These are phyloP conservation scores for Amphiprion percula DNA, from an alignment of 2,113 vertebrate genomes.

Conservation along the genomic window DNA sequence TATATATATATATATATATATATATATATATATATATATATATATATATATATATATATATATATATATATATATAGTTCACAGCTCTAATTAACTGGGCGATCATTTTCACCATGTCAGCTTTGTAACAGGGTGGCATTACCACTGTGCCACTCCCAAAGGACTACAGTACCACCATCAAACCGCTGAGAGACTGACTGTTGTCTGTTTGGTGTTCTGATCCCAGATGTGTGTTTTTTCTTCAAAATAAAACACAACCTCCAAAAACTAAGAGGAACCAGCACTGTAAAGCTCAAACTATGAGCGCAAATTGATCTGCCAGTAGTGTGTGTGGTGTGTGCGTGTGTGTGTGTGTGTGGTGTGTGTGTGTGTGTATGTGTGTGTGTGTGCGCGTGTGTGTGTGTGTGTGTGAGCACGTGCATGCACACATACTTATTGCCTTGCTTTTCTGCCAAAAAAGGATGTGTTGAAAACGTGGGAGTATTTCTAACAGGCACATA, in stretches of 20 bases:
- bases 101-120: slow-evolving; percentile 50
- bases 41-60: slow-evolving; percentile 13
- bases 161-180: slow-evolving; percentile 29
- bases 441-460: slow-evolving; percentile 54
- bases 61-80: slow-evolving; percentile 30
- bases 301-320: slow-evolving; percentile 18
- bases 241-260: slow-evolving; percentile 38
- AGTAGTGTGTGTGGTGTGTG: background rate
- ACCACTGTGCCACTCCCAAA: slow-evolving; percentile 35
- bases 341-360: background rate
- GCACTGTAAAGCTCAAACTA: slow-evolving; percentile 23
- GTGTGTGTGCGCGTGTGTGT: background rate
- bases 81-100: slow-evolving; percentile 67
- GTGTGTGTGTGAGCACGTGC: background rate
- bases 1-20: too few species aligned
- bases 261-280: slow-evolving; percentile 14
- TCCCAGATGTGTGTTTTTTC: slow-evolving; percentile 21
- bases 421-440: background rate
- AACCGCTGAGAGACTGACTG: slow-evolving; percentile 22
- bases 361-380: background rate
- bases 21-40: slow-evolving; percentile 26
- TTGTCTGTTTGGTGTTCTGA: slow-evolving; percentile 23
- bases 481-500: slow-evolving; percentile 32
- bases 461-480: slow-evolving; percentile 50
- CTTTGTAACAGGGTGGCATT: slow-evolving; percentile 42